These are phyloP conservation scores for Ochropacha duplaris DNA, from an alignment of 2,888 invertebrate species.

Conservation along the genomic window DNA sequence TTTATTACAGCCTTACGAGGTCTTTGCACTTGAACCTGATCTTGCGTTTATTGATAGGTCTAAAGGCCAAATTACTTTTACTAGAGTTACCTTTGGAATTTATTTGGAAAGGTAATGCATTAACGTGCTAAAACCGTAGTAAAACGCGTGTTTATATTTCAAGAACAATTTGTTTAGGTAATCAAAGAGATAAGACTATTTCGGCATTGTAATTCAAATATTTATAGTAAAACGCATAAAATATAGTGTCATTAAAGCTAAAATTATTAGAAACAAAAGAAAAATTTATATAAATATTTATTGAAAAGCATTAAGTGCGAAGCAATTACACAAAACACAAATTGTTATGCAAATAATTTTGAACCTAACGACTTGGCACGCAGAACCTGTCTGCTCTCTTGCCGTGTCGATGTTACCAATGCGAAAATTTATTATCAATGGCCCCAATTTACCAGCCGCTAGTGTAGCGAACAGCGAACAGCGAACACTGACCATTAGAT, in stretches of 20 bases:
- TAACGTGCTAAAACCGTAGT: background rate
- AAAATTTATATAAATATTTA: constrained; percentile 12
- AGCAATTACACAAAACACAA: constrained; percentile 37
- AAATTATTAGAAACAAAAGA: background rate
- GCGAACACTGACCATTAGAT: constrained; percentile 29
- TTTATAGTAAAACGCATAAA: background rate
- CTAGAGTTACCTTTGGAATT: background rate
- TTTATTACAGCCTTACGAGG: constrained; percentile 52
- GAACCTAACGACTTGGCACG: constrained; percentile 51
- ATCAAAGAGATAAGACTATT: too few relatives aligned
- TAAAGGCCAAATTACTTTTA: constrained; percentile 8
- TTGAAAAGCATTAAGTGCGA: constrained; percentile 18
- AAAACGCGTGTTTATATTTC: background rate
- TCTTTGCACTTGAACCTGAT: constrained; percentile 54
- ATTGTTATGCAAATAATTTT: constrained; percentile 56
- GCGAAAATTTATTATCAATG: constrained; percentile 57
- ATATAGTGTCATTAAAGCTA: background rate
- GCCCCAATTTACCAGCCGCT: constrained; percentile 46
- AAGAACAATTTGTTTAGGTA: too few relatives aligned
- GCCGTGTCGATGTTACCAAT: constrained; percentile 43
- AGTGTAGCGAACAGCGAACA: constrained; percentile 23
- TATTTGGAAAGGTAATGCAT: background rate
- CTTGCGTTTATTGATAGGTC: constrained; percentile 24
- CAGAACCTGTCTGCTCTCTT: constrained; percentile 43
- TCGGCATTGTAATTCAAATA: background rate